Evolutionary conservation across 2,113 vertebrate genomes (phyloP), one percentile per base, ranked within the genome.

Genomic region (Ctenodactylus gundi): DNA sequence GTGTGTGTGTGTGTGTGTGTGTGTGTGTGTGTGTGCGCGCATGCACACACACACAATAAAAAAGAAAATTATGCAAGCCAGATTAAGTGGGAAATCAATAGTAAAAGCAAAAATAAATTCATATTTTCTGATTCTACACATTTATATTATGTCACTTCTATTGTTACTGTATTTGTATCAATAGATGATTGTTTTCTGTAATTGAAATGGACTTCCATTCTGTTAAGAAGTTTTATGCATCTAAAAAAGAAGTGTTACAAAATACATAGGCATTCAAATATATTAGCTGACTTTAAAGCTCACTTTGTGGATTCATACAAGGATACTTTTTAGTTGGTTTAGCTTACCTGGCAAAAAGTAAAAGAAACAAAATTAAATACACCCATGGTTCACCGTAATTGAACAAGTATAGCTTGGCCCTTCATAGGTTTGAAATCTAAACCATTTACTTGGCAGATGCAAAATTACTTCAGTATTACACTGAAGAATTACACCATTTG

Each of bases 351-450:
- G 36, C 7, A 76, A 92, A 41, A 95, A 75, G 57, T 55, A 89
- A 93, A 94, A 68, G 51, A 89, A n/a, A 93, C 65, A 58, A 93
- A 95, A 90, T 91, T 81, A 95, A 94, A 90, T 62, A 93, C 17
- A 86, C 81, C 82, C 78, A 36, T 88, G 85, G 68, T 85, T 97
- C 92, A 58, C 72, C 87, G 34, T 81, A 31, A 92, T 39, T 96
- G 85, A 94, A 96, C 82, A 95, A 92, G 90, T 93, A 96, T 3
- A 91, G 41, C 64, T 94, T 90, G 85, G 58, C 72, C 88, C 94
- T 97, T 94, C 95, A 96, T 23, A 78, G 51, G 53, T 93, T 83
- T 97, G 51, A 96, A 95, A 96, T 92, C 91, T 93, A 96, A 96
- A 90, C 87, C 90, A 94, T 96, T 93, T 88, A 90, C 88, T 96